Evolutionary conservation across 2,797 vertebrate species (phyloP).

Genomic region (Gambelia wislizenii): DNA sequence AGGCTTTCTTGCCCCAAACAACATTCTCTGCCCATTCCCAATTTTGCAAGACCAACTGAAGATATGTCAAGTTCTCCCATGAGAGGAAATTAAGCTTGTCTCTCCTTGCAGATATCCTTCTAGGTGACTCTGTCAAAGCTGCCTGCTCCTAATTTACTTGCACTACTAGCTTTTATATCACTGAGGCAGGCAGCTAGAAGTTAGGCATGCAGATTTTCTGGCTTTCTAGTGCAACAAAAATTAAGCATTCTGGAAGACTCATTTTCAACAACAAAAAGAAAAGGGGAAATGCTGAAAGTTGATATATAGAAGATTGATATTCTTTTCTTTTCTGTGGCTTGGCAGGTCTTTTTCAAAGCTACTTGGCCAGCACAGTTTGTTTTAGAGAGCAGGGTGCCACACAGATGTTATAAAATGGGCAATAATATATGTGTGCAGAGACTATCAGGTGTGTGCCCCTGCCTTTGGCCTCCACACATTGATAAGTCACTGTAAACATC

Average conservation of each 20-base stretch:
- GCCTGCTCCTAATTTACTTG: neutral
- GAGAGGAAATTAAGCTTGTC: conserved; percentile 45
- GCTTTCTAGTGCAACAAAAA: conserved; percentile 8
- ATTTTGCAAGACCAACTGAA: conserved; percentile 33
- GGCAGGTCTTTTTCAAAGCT: neutral
- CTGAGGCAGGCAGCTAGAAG: neutral
- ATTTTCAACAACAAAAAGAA: accelerated
- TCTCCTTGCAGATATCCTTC: conserved; percentile 42
- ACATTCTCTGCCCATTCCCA: neutral
- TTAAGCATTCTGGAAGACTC: neutral
- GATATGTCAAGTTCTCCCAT: conserved; percentile 47
- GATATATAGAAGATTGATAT: no score
- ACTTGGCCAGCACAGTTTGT: neutral
- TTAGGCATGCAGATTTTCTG: conserved; percentile 40
- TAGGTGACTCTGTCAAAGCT: conserved; percentile 56
- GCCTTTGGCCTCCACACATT: no score
- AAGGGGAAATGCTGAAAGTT: neutral
- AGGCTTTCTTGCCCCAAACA: conserved; percentile 52
- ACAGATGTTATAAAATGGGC: neutral
- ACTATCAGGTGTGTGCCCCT: neutral
- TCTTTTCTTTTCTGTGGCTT: neutral
- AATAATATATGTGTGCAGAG: neutral
- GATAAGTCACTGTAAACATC: neutral
- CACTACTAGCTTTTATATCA: conserved; percentile 43
- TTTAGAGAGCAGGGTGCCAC: neutral